Conservation (phyloP, 1,140 invertebrate genomes). For the Zaprionus gabonicus region DNA sequence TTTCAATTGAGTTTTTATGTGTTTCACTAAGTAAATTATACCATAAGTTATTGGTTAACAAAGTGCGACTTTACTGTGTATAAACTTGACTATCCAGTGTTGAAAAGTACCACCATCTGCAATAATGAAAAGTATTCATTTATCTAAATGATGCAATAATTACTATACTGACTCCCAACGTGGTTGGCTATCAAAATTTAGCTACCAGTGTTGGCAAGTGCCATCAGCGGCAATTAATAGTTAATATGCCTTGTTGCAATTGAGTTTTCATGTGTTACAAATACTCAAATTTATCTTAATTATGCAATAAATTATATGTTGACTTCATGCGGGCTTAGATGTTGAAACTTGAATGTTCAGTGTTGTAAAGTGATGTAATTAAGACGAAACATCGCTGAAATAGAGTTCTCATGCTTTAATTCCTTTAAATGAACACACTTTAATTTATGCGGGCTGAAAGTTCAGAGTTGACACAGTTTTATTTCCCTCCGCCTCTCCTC, state of each 20-base stretch:
- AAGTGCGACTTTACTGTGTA: no score
- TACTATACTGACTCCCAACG: no score
- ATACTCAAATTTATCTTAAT: not conserved
- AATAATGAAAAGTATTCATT: no score
- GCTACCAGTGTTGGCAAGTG: not conserved
- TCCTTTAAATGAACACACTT: not conserved
- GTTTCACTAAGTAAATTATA: no score
- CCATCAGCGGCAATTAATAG: not conserved
- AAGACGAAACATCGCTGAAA: not conserved
- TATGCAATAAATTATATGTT: not conserved
- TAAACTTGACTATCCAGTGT: no score
- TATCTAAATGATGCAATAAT: no score
- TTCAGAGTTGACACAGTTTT: slow-evolving; percentile 37
- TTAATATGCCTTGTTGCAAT: not conserved
- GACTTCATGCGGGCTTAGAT: not conserved
- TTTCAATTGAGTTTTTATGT: not conserved
- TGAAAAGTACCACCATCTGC: no score
- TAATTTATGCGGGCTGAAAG: slow-evolving; percentile 16
- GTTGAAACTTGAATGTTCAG: no score
- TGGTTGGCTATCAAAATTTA: not conserved
- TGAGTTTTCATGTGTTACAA: not conserved
- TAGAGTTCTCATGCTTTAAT: not conserved
- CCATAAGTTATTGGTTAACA: no score
- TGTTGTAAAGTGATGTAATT: no score
- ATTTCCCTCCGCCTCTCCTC: not conserved